Evolutionary conservation across 2,797 vertebrate genomes (phyloP).

Genomic region (Danio aesculapii): DNA sequence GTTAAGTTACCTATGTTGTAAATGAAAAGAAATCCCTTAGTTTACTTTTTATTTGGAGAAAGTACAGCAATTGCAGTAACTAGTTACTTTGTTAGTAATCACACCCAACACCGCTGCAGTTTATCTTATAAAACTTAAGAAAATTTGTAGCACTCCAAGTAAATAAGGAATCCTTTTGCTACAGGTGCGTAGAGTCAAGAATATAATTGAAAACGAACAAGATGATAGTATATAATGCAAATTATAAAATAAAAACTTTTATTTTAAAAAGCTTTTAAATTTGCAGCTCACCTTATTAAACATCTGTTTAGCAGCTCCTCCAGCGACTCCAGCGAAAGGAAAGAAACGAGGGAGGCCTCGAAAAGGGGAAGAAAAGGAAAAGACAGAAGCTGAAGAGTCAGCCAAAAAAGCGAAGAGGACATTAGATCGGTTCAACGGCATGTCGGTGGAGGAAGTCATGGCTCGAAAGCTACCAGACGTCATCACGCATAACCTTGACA

Average conservation of each 20-base stretch:
- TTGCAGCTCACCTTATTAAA: neutral
- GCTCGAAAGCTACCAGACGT: constrained; percentile 95
- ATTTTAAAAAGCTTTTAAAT: neutral
- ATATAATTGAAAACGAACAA: too few species aligned
- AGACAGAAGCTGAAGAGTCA: constrained; percentile 83
- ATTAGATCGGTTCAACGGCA: constrained; percentile 95
- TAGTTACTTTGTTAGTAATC: too few species aligned
- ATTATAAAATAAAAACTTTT: neutral
- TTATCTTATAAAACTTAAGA: too few species aligned
- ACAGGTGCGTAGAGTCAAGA: too few species aligned
- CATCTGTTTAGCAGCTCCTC: constrained; percentile 28
- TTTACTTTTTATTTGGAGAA: too few species aligned
- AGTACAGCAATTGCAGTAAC: too few species aligned
- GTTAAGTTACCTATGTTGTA: too few species aligned
- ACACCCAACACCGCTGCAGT: too few species aligned
- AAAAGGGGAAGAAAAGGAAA: constrained; percentile 73
- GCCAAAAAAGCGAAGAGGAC: constrained; percentile 92
- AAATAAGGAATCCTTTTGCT: too few species aligned
- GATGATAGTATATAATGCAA: too few species aligned
- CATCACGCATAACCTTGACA: constrained; percentile 93
- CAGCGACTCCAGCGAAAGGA: constrained; percentile 81
- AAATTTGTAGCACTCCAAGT: too few species aligned
- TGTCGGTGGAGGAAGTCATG: constrained; percentile 94
- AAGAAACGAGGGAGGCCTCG: constrained; percentile 83
- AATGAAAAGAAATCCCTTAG: too few species aligned